Percentiles rank a stretch among this genome's conserved stretches.
These are phyloP conservation scores for Anser cygnoides DNA, from an alignment of 2,113 vertebrate species.

Conservation along the genomic window DNA sequence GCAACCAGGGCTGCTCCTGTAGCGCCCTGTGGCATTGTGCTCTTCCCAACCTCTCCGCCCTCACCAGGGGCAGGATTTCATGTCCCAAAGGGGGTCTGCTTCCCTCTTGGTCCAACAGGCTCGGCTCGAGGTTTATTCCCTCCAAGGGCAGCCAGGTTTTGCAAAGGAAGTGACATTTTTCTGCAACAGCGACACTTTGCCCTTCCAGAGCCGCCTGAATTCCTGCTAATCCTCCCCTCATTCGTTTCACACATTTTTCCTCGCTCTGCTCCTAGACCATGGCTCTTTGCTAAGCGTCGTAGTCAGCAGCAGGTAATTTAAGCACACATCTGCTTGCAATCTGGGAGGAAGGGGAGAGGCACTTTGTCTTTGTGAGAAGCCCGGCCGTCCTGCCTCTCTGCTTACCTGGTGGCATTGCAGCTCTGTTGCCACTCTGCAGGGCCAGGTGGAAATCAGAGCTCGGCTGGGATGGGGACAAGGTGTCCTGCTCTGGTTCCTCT, in stretches of 20 bases:
- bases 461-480: not conserved
- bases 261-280: not conserved
- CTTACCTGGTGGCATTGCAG: slow-evolving; percentile 27
- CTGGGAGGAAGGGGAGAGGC: slow-evolving; percentile 49
- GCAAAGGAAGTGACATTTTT: not conserved
- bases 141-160: not conserved
- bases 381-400: not conserved
- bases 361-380: slow-evolving; percentile 53
- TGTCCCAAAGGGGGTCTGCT: not conserved
- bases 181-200: not conserved
- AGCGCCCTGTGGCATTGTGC: not conserved
- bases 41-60: not conserved
- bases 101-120: not conserved
- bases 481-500: not conserved
- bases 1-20: not conserved
- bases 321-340: slow-evolving; percentile 72
- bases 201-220: slow-evolving; percentile 44
- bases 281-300: not conserved
- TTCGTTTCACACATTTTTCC: slow-evolving; percentile 20
- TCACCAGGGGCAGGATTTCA: not conserved
- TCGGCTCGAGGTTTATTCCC: not conserved
- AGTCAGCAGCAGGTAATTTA: slow-evolving; percentile 63
- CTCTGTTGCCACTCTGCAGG: not conserved
- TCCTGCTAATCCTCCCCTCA: slow-evolving; percentile 42
- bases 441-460: not conserved